Percentiles rank a stretch among this genome's conserved stretches.
Evolutionary conservation across 2,888 invertebrate species (phyloP).

Genomic region (Drosophila borealis): DNA sequence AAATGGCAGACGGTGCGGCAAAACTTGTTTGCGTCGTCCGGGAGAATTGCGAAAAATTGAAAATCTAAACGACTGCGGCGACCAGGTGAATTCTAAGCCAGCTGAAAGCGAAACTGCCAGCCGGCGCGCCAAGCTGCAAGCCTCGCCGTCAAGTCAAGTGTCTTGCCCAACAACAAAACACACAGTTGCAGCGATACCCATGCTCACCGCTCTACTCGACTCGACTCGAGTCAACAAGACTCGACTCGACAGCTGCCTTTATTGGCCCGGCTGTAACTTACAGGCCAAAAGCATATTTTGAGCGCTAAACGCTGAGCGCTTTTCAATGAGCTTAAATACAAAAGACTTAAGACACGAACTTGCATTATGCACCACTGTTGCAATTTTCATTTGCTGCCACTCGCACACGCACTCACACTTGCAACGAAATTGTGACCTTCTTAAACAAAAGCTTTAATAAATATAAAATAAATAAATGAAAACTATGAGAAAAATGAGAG

Average conservation of each 20-base stretch:
- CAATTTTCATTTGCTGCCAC: slow-evolving; percentile 52
- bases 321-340: slow-evolving; percentile 47
- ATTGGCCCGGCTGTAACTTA: slow-evolving; percentile 41
- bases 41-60: slow-evolving; percentile 75
- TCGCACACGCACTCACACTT: slow-evolving; percentile 17
- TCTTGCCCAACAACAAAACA: slow-evolving; percentile 66
- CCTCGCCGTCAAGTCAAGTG: slow-evolving; percentile 45
- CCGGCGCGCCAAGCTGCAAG: slow-evolving; percentile 23
- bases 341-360: slow-evolving; percentile 81
- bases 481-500: slow-evolving; percentile 19
- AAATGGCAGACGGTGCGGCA: slow-evolving; percentile 20
- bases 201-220: slow-evolving; percentile 15
- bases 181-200: slow-evolving; percentile 35
- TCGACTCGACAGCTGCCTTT: slow-evolving; percentile 43
- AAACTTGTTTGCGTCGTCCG: slow-evolving; percentile 65
- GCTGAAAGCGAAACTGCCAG: slow-evolving; percentile 74
- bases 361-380: slow-evolving; percentile 61
- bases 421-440: slow-evolving; percentile 65
- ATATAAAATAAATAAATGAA: slow-evolving; percentile 19
- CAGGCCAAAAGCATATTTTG: slow-evolving; percentile 19
- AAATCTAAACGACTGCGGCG: slow-evolving; percentile 52
- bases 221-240: slow-evolving; percentile 1
- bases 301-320: slow-evolving; percentile 38
- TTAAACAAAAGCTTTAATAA: slow-evolving; percentile 29
- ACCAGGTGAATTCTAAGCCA: slow-evolving; percentile 72